phyloP scores from a whole-genome alignment of 2,113 vertebrate genomes.

The Boulengeromyrus knoepffleri region DNA sequence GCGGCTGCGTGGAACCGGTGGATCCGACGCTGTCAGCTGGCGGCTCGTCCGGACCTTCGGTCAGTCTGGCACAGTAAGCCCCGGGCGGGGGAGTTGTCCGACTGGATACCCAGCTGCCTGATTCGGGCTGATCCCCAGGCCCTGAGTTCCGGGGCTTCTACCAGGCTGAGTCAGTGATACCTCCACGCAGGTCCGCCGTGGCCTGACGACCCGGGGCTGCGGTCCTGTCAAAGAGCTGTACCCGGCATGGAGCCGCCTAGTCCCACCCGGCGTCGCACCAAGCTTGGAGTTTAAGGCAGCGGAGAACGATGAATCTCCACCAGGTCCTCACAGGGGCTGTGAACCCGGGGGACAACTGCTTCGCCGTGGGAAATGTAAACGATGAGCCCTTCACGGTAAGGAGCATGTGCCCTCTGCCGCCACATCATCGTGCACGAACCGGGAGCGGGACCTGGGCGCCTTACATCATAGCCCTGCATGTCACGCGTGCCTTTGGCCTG shows the following conservation, averaged over 20 bases:
- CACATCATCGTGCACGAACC: neutral
- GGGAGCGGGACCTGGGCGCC: neutral
- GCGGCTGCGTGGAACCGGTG: neutral
- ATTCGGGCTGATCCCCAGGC: neutral
- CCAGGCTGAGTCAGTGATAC: constrained; percentile 3
- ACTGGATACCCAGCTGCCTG: neutral
- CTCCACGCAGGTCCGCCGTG: neutral
- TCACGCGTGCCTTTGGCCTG: neutral
- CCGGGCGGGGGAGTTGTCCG: neutral
- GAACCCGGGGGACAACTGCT: constrained; percentile 90
- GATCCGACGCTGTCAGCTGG: neutral
- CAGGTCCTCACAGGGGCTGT: constrained; percentile 94
- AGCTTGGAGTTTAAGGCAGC: constrained; percentile 23
- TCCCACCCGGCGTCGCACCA: constrained; percentile 30
- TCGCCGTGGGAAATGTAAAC: constrained; percentile 79
- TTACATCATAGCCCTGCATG: neutral
- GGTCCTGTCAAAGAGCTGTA: neutral
- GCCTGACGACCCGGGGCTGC: neutral
- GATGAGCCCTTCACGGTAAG: constrained; percentile 86
- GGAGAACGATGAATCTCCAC: constrained; percentile 80
- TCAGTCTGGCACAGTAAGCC: neutral
- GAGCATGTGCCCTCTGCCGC: neutral
- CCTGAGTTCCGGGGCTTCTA: neutral
- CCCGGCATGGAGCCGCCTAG: neutral
- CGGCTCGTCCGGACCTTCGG: neutral